Evolutionary conservation across 2,797 vertebrate species (phyloP).

Genomic region (Anguilla pacifica): DNA sequence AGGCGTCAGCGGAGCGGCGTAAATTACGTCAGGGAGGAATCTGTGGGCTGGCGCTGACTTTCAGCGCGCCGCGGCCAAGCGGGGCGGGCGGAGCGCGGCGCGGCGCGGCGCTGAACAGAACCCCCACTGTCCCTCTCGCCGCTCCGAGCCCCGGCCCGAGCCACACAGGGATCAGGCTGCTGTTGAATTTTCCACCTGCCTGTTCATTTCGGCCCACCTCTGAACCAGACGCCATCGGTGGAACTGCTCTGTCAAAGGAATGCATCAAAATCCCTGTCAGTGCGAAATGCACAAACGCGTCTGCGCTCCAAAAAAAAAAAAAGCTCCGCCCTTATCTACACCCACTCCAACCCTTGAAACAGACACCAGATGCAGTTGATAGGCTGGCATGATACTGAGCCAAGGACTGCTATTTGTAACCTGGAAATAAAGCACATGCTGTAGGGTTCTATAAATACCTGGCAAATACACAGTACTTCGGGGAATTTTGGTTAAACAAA

Average conservation of each 20-base stretch:
- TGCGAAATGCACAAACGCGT: neutral
- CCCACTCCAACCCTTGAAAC: neutral
- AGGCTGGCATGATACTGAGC: neutral
- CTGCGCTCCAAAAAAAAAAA: neutral
- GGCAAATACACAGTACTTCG: neutral
- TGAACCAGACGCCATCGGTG: neutral
- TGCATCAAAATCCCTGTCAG: neutral
- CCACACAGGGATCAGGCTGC: neutral
- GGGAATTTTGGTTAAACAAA: neutral
- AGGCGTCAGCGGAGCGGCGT: neutral
- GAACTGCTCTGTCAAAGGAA: neutral
- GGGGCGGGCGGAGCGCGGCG: neutral
- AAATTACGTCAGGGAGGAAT: neutral
- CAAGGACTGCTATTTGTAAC: neutral
- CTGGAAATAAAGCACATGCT: neutral
- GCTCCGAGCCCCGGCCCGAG: neutral
- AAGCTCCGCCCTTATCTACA: neutral
- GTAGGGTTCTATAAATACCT: neutral
- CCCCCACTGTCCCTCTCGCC: neutral
- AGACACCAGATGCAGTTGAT: neutral
- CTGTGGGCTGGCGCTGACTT: neutral
- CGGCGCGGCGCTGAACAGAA: neutral
- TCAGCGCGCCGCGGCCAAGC: neutral
- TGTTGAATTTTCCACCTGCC: constrained; percentile 8
- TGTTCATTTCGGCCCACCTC: neutral